Base-by-base conservation (phyloP, 2,113 vertebrate species). In the Indri indri region DNA sequence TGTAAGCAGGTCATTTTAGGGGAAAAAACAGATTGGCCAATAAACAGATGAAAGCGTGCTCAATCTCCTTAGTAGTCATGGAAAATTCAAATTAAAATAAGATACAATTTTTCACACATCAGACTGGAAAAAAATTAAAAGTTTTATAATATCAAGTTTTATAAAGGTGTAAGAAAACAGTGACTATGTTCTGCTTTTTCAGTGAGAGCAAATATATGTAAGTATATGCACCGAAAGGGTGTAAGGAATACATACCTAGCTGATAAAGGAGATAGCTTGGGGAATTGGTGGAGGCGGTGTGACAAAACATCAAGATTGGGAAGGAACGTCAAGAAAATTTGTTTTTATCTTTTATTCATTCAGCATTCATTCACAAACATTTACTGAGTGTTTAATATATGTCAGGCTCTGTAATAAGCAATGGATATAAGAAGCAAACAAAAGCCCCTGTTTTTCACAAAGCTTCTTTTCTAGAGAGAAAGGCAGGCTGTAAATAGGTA, bases 1-100 rank as follows among this genome's bases (percentile, higher is more conserved):
- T 23, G 82, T 32, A 34, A 65, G 63, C 40, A 85, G 27, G 54
- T 47, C 76, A 66, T 88, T 88, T 74, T 40, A 66, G n/a, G 27
- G 17, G n/a, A 2, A 10, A 54, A 86, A 80, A 74, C n/a, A 54
- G 18, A 42, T 3, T 68, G 30, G 22, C 27, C 70, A 92, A 84
- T 32, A 84, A 90, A 91, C 10, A 91, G 59, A 42, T 59, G 3
- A 74, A 70, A 90, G n/a, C 54, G 17, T 68, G 30, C 10, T 92
- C 45, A 40, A 77, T 79, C 71, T 92, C 59, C 80, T 32, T 14
- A 47, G n/a, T 40, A 45, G 71, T 12, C 20, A 65, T 16, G 34
- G 47, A 84, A 86, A 90, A 83, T 50, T 88, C 76, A 89, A 89
- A 91, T 59, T 93, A 68, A 86, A 66, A 79, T 13, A 70, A 77